A percentile compares a stretch with the other conserved stretches of the same genome.
phyloP scores from a whole-genome alignment of 2,113 vertebrate species.

The Bos taurus region ARS-UCD2.0 NC_037345.1:48758001-48758500 shows the following conservation, averaged over 20 bases:
- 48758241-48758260: not conserved
- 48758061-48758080: not conserved
- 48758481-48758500: not conserved
- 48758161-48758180: not conserved
- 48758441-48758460: not conserved
- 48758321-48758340: not conserved
- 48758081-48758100: not conserved
- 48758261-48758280: not conserved
- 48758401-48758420: not conserved
- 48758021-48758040: not conserved
- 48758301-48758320: not conserved
- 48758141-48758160: not conserved
- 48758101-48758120: not conserved
- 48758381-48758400: not conserved
- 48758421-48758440: not conserved
- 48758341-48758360: not conserved
- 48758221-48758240: not conserved
- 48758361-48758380: not conserved
- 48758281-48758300: not conserved
- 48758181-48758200: not conserved
- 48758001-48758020: not conserved
- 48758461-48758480: not conserved
- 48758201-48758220: not conserved
- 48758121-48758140: not conserved
- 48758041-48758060: not conserved